These are phyloP conservation scores for Calameuta pallipes DNA, from an alignment of 2,888 invertebrate species.

Conservation along the genomic window DNA sequence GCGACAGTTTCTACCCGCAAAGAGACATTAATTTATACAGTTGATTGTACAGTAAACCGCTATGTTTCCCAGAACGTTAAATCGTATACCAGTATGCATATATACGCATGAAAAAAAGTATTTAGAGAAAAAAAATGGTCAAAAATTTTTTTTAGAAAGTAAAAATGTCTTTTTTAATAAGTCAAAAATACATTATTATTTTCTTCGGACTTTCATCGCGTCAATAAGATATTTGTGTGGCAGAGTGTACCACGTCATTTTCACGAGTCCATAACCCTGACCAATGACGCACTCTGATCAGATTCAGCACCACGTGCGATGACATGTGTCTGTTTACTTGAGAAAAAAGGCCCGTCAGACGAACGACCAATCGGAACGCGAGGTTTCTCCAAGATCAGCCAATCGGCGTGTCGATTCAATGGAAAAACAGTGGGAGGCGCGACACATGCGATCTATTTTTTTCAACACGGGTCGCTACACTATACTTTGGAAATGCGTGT, in stretches of 20 bases:
- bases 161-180: background rate
- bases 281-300: background rate
- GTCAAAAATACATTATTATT: background rate
- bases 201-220: background rate
- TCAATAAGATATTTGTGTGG: background rate
- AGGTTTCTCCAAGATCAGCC: background rate
- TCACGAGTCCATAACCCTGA: too few species aligned
- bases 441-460: background rate
- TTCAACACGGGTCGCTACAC: background rate
- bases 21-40: background rate
- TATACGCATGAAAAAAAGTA: background rate
- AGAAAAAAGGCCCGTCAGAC: background rate
- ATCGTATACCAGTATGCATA: background rate
- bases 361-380: background rate
- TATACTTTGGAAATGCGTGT: background rate
- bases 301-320: background rate
- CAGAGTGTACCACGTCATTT: background rate
- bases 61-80: background rate
- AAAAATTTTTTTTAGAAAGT: background rate
- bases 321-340: background rate
- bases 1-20: background rate
- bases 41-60: background rate
- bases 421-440: background rate
- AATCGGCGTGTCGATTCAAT: background rate
- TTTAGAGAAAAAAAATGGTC: accelerated